Evolutionary conservation across 2,113 vertebrate genomes (phyloP).

Genomic region (Pygoscelis adeliae): DNA sequence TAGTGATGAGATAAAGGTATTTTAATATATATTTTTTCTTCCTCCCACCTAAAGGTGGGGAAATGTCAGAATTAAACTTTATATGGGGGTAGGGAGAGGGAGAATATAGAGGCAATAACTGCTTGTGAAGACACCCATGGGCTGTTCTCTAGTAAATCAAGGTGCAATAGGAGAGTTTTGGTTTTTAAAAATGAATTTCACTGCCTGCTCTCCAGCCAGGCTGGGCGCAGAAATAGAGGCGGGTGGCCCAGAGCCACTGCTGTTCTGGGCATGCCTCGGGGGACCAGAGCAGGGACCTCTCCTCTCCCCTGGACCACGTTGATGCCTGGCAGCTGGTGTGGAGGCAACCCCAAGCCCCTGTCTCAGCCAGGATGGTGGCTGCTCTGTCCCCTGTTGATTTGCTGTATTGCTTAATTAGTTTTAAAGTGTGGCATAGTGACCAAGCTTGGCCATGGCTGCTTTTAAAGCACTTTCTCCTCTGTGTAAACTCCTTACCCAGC

Average conservation of each 20-base stretch:
- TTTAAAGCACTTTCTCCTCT: neutral
- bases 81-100: neutral
- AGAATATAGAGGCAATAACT: neutral
- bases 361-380: accelerated
- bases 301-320: accelerated
- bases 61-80: neutral
- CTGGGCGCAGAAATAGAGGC: neutral
- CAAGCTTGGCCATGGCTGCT: accelerated
- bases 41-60: neutral
- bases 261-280: neutral
- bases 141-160: neutral
- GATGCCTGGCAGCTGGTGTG: neutral
- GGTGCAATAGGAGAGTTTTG: neutral
- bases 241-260: neutral
- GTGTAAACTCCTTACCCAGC: neutral
- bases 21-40: neutral
- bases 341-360: neutral
- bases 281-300: too few relatives aligned
- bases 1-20: neutral
- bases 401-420: neutral
- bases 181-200: neutral
- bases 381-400: neutral
- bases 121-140: accelerated
- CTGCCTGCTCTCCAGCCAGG: neutral
- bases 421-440: neutral